These are phyloP conservation scores for Castor canadensis DNA, from an alignment of 2,113 vertebrate species.

Conservation along the genomic window DNA sequence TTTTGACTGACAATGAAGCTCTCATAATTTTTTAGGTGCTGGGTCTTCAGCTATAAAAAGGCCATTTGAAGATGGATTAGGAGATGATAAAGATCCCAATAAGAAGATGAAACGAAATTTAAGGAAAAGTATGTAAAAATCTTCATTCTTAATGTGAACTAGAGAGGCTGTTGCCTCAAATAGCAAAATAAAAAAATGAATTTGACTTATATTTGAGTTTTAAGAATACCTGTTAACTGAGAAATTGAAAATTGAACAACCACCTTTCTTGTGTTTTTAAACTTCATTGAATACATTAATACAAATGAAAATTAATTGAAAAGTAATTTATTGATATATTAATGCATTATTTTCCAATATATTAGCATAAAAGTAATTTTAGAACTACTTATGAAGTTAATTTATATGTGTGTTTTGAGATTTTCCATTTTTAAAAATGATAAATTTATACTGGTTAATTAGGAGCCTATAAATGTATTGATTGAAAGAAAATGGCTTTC, in stretches of 20 bases:
- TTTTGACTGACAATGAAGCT: conserved; percentile 53
- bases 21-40: conserved; percentile 78
- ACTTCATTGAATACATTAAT: conserved; percentile 25
- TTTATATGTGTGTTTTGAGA: conserved; percentile 14
- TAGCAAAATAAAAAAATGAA: conserved; percentile 48
- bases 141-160: not conserved
- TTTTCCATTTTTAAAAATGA: not conserved
- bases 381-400: not conserved
- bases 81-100: conserved; percentile 98
- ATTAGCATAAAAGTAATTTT: conserved; percentile 39
- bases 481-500: not conserved
- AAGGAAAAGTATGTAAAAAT: conserved; percentile 92
- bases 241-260: not conserved
- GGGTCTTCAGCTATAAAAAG: conserved; percentile 93
- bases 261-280: not conserved
- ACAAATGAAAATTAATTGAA: conserved; percentile 23
- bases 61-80: conserved; percentile 94
- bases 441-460: not conserved
- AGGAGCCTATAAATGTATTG: not conserved
- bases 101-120: conserved; percentile 99
- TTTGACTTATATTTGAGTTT: conserved; percentile 44
- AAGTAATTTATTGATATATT: not conserved
- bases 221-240: conserved; percentile 21
- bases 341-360: not conserved
- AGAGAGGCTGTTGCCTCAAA: conserved; percentile 17